Base-by-base conservation (phyloP, 2,888 invertebrate species). In the Prosapia bicincta region DNA sequence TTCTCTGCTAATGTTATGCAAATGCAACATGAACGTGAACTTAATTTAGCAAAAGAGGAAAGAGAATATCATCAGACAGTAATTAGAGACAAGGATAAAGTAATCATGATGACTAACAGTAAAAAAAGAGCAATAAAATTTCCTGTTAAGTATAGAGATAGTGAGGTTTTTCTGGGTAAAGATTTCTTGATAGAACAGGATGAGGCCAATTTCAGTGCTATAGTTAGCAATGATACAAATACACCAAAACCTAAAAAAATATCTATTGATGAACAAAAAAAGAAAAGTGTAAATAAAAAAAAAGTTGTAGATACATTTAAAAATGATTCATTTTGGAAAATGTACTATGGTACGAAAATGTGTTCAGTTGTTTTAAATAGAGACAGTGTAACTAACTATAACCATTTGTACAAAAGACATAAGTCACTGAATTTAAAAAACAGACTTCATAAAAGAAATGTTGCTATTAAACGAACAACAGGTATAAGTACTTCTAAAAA, bases 41-140 rank as follows among this genome's bases (percentile, higher is more conserved):
- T 43, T 38, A 73, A 68, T 30, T 26, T 74, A 13, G 74, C 74
- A n/a, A 69, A 69, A 24, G 74, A 69, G 24, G 74, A 74, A 65
- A 69, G 74, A 20, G 74, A 74, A 69, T 74, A 69, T 25, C 74
- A 74, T 69, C 74, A 74, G 30, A 74, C 74, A 13, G 74, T 74
- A 23, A 74, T 74, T 9, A 74, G 54, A 69, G 54, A 54, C 65
- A 69, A 65, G n/a, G 65, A 74, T 25, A 74, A 74, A 26, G 65
- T 65, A 66, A 74, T 65, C 3, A 74, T 69, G 15, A 65, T 65
- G 23, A 69, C 65, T 3, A 20, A 54, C 6, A 38, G 38, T 32
- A 69, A 23, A 23, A 74, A 74, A 32, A 69, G 74, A 26, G 69
- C 43, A 66, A 74, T 69, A 43, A 74, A 74, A 65, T 6, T 74